Conservation (phyloP, 2,113 vertebrate genomes). For the Hymenochirus boettgeri region DNA sequence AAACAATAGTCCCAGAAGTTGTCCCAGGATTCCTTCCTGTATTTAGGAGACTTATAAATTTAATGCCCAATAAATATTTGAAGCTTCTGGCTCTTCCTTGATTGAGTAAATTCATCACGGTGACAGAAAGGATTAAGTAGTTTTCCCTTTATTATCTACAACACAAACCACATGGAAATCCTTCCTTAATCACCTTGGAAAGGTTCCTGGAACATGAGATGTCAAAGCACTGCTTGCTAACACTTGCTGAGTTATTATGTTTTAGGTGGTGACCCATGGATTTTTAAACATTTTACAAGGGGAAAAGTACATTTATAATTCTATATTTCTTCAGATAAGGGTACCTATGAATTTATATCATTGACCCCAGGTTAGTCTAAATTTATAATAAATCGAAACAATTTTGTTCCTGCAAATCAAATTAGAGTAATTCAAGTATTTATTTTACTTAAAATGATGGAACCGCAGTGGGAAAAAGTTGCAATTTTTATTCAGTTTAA, state of each 20-base stretch:
- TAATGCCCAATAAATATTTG: conserved; percentile 24
- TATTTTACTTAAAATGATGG: no score
- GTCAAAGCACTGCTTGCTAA: conserved; percentile 18
- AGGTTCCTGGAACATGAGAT: conserved; percentile 25
- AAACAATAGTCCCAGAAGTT: no score
- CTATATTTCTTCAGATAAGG: conserved; percentile 23
- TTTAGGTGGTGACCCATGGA: conserved; percentile 22
- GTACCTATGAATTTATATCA: conserved; percentile 21
- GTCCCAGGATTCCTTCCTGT: no score
- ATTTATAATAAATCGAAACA: conserved; percentile 1
- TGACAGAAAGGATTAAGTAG: conserved; percentile 29
- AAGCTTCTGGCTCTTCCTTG: conserved; percentile 12
- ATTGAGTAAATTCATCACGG: conserved; percentile 26
- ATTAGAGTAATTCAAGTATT: background rate
- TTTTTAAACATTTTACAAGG: background rate
- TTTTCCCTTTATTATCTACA: conserved; percentile 27
- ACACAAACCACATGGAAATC: conserved; percentile 29
- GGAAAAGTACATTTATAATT: conserved; percentile 7
- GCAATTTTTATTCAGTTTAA: no score
- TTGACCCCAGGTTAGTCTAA: conserved; percentile 18
- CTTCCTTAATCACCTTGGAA: conserved; percentile 18
- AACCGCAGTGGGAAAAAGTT: no score
- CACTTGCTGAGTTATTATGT: conserved; percentile 30
- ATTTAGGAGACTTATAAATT: background rate
- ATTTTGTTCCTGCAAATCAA: no score